Base-by-base conservation (phyloP, 2,888 invertebrate species). In the Hartigia nigra region DNA sequence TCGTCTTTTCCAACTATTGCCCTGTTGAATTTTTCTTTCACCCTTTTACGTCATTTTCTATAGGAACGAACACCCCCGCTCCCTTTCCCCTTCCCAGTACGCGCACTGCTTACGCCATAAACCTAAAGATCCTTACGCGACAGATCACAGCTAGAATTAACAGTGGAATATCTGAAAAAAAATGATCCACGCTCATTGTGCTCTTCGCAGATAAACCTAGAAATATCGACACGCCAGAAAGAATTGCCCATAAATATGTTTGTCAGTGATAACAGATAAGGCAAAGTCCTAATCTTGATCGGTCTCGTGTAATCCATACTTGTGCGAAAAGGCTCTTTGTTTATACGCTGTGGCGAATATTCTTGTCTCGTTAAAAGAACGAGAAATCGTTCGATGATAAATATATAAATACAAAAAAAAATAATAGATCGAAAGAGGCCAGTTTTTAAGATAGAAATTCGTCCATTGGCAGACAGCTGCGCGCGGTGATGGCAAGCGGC, bases 231-330 rank as follows among this genome's bases (percentile, higher is more conserved):
- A 55, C 2, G 55, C 23, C 55, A 55, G 23, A 55, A 55, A 23
- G 55, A 72, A 72, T 84, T 82, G 83, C 83, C 83, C 81, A 84
- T 84, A 84, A 86, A 85, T 82, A 85, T 82, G 82, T 81, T 79
- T 78, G 81, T 80, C 79, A 80, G 79, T 77, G 82, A 84, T 84
- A 82, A 82, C 75, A 78, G 82, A 83, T 84, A 84, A 86, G 82
- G 80, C 80, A 77, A 79, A 35, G 70, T 55, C 55, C 79, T 85
- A 84, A 85, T 85, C 84, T 83, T 80, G 82, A 84, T 85, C 83
- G 76, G 82, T 78, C 81, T 9, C 23, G 35, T 5, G 35, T 5
- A 23, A 55, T 23, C 14, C 55, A 23, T 14, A 23, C 23, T 9
- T 55, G 55, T 23, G 23, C 55, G 23, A 55, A 55, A 55, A 55